Percentiles rank a stretch among this genome's conserved stretches.
Evolutionary conservation across 2,113 vertebrate genomes (phyloP).

Genomic region (Peromyscus leucopus): DNA sequence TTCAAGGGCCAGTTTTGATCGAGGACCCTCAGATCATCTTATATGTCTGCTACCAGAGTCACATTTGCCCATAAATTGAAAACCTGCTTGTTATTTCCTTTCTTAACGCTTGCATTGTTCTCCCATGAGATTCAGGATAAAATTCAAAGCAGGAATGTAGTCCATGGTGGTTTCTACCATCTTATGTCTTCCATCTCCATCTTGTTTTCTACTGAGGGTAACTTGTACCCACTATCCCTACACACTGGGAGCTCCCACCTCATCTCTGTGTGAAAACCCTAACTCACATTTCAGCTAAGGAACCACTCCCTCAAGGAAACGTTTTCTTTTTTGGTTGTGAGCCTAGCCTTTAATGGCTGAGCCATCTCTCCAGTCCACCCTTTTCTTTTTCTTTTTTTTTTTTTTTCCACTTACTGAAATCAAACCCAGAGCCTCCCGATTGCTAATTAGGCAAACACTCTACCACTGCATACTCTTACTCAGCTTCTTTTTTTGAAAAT

Average conservation of each 20-base stretch:
- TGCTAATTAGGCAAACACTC: background rate
- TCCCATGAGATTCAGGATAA: background rate
- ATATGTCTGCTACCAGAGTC: background rate
- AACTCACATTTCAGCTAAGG: background rate
- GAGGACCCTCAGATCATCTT: background rate
- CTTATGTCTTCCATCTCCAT: too few species aligned
- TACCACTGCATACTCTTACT: background rate
- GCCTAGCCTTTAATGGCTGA: background rate
- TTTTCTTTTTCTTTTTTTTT: background rate
- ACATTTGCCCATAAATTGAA: background rate
- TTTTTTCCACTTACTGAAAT: too few species aligned
- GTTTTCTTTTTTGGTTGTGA: background rate
- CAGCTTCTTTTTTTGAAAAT: background rate
- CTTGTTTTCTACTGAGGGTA: background rate
- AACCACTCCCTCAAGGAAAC: background rate
- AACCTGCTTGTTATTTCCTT: background rate
- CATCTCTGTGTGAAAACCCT: background rate
- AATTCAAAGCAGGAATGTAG: background rate
- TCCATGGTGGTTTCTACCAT: background rate
- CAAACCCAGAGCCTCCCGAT: background rate
- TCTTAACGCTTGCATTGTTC: background rate
- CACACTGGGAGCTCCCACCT: too few species aligned
- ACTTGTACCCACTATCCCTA: too few species aligned
- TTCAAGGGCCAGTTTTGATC: background rate
- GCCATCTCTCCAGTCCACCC: background rate